Conservation (phyloP, 2,113 vertebrate species). For the Pedionomus torquatus region DNA sequence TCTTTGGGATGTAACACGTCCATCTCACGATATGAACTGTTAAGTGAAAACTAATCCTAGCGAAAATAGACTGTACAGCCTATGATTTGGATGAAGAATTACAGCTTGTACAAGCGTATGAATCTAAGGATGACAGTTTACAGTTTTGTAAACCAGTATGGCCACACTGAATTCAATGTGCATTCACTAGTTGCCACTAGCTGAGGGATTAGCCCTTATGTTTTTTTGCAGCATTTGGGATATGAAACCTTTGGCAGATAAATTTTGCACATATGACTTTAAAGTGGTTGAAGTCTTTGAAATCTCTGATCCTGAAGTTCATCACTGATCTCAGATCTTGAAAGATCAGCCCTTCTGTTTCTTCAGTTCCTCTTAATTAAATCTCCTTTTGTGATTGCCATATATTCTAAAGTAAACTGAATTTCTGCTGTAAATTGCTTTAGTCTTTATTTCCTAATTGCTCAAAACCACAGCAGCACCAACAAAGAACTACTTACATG, state of each 20-base stretch:
- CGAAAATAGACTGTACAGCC: background rate
- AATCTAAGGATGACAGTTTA: background rate
- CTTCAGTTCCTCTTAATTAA: background rate
- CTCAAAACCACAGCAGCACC: background rate
- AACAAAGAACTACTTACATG: background rate
- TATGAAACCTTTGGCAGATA: background rate
- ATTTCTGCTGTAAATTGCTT: background rate
- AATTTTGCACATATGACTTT: background rate
- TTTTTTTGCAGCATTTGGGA: background rate
- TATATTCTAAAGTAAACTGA: background rate
- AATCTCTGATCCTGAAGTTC: background rate
- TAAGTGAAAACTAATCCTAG: background rate
- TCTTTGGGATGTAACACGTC: background rate
- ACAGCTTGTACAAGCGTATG: background rate
- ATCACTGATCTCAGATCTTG: background rate
- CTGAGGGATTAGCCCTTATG: background rate
- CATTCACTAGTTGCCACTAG: background rate
- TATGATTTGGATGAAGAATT: background rate
- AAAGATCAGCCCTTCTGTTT: background rate
- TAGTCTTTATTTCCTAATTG: no score
- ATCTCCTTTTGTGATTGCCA: background rate
- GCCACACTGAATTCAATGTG: background rate
- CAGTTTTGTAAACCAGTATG: background rate
- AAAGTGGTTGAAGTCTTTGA: background rate
- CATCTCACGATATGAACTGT: background rate